Evolutionary conservation across 2,888 invertebrate genomes (phyloP), one percentile per base, ranked within the genome.

Genomic region (Drosophila acutilabella): DNA sequence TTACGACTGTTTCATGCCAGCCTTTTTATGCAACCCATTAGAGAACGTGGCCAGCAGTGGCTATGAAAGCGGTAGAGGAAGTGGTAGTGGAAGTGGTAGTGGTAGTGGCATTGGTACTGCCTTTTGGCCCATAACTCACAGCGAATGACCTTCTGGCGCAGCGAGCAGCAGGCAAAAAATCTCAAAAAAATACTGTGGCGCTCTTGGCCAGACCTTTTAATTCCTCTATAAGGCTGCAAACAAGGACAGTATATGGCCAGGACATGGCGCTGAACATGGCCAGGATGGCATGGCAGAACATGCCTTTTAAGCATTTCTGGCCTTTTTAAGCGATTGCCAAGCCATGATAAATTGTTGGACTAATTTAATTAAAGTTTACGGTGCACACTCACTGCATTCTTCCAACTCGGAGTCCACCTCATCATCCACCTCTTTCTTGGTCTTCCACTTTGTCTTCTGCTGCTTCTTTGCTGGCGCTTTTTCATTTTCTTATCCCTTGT

Each of bases 351-450:
- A 87, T 87, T 74, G 89, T 72, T 56, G 73, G 74, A 88, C 87
- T 87, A 87, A 87, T 87, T 87, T 87, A 87, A 87, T 87, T 87
- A 87, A 87, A 87, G 71, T 83, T 81, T 86, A 82, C 82, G 71
- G 65, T 30, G 36, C 69, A 61, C 48, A 69, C 64, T 42, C 52
- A 36, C 51, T 53, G 58, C 64, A 65, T 48, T 26, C 26, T 30
- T 30, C 30, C 30, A 30, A 30, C 30, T 36, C 36, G 13, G 11
- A 4, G 13, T 13, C 3, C 23, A 6, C 23, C 5, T 4, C 36
- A 0, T 36, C 36, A 13, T 13, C 11, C 8, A 30, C 1, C 36
- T 13, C 36, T 13, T 36, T 8, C 36, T 13, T 13, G 4, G 8
- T 8, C 53, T n/a, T 26, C 40, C 23, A 18, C 18, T 23, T 23